Evolutionary conservation across 2,888 invertebrate genomes (phyloP), one percentile per base, ranked within the genome.

Genomic region (Orthosia gothica): DNA sequence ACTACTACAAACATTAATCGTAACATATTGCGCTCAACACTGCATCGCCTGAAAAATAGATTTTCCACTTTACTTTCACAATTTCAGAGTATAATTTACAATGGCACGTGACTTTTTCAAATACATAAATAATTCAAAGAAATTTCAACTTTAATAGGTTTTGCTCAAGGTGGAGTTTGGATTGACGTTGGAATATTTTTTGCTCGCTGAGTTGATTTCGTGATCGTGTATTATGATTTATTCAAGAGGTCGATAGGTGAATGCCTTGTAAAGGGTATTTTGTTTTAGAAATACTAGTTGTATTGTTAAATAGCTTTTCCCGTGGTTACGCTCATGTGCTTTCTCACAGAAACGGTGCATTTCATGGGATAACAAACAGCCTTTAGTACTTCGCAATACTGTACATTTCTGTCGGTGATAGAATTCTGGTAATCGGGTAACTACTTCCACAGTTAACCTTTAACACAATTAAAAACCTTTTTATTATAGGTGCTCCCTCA

Each of bases 241-340:
- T 88, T 81, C 82, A 85, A 74, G 72, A 83, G 84, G 82, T 80
- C 79, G 76, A 81, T 76, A 70, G 87, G 83, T 87, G 73, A 89
- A 84, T 71, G 81, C 67, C 84, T 83, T 68, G 26, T 70, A 62
- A 79, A 77, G 71, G 66, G 76, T 76, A 70, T 84, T 75, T 76
- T 70, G 61, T 70, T 52, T 20, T 47, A 68, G 15, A 62, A 62
- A 26, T 40, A 40, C 9, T 40, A 9, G 40, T 40, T 40, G 9
- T 40, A 40, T 40, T 40, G 7, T 40, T 40, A 40, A 40, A 0
- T 40, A 40, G 9, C 40, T 40, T 9, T 1, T 40, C 40, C 40
- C 40, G 9, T 40, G 40, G 40, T 40, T 40, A 7, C 5, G 40
- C 40, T 40, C 9, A 0, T 9, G 40, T 9, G 40, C 1, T 7